Conservation (phyloP, 2,797 vertebrate species). For the Pseudochirops cupreus region DNA sequence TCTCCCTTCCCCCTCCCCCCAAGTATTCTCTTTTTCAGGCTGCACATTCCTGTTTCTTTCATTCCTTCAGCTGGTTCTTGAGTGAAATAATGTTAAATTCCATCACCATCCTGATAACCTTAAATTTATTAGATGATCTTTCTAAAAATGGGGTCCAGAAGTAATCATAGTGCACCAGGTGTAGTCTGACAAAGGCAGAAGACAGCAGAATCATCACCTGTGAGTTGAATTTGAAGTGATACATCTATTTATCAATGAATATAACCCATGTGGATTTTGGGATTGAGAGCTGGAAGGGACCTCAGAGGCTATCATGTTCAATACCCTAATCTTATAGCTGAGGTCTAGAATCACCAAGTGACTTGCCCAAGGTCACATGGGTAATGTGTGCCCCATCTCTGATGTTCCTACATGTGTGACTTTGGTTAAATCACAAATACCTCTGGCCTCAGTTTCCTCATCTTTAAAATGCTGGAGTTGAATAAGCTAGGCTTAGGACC, state of each 20-base stretch:
- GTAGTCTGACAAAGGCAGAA: not conserved
- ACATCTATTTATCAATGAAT: not conserved
- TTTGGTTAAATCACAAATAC: not conserved
- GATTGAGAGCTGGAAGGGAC: not conserved
- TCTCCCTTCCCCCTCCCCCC: not conserved
- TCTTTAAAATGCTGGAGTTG: not conserved
- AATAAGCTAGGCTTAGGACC: not conserved
- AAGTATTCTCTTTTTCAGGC: not conserved
- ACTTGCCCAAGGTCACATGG: not conserved
- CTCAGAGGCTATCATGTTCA: not conserved
- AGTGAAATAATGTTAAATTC: not conserved
- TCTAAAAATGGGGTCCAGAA: not conserved
- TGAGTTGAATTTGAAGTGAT: not conserved
- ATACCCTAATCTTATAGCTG: not conserved
- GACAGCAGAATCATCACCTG: not conserved
- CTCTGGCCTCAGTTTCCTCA: not conserved
- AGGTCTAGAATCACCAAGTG: not conserved
- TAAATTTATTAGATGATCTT: not conserved
- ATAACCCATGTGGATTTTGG: not conserved
- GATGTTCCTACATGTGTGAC: not conserved
- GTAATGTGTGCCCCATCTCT: not conserved
- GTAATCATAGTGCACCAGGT: not conserved
- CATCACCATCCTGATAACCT: not conserved
- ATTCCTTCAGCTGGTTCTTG: not conserved
- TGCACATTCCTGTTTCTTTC: not conserved